Evolutionary conservation across 2,888 invertebrate genomes (phyloP).

Genomic region (Cephus spinipes): DNA sequence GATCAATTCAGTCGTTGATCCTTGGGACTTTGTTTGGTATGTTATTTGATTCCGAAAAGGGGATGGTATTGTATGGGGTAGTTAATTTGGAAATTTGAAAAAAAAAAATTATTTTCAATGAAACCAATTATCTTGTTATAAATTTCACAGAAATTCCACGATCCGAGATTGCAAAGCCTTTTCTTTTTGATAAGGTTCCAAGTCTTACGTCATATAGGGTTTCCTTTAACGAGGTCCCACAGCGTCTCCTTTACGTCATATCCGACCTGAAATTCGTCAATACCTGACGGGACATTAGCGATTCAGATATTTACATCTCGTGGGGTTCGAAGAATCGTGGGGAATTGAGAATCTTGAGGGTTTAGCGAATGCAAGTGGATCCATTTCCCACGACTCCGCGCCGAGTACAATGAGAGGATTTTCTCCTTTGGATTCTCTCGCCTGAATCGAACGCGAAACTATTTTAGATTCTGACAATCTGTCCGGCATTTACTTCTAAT

Average conservation of each 20-base stretch:
- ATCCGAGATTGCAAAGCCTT: not conserved
- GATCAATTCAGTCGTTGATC: too few species aligned
- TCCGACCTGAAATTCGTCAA: not conserved
- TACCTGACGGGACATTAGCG: not conserved
- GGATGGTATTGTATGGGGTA: not conserved
- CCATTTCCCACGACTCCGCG: not conserved
- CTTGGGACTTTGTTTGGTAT: not conserved
- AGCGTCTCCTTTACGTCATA: not conserved
- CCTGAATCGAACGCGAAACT: constrained; percentile 36
- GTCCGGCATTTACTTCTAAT: constrained; percentile 44
- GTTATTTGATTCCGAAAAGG: not conserved
- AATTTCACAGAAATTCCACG: not conserved
- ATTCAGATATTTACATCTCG: constrained; percentile 2
- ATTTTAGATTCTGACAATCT: constrained; percentile 42
- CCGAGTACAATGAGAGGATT: not conserved
- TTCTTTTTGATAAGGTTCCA: not conserved
- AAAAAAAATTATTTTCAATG: not conserved
- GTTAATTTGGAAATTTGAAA: not conserved
- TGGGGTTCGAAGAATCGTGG: not conserved
- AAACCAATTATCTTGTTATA: not conserved
- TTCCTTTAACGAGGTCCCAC: not conserved
- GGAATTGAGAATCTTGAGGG: not conserved
- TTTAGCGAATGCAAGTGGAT: not conserved
- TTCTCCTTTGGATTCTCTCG: not conserved
- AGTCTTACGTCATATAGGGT: not conserved